These are phyloP conservation scores for Amblyjoppa fuscipennis DNA, from an alignment of 2,888 invertebrate species.

Conservation along the genomic window DNA sequence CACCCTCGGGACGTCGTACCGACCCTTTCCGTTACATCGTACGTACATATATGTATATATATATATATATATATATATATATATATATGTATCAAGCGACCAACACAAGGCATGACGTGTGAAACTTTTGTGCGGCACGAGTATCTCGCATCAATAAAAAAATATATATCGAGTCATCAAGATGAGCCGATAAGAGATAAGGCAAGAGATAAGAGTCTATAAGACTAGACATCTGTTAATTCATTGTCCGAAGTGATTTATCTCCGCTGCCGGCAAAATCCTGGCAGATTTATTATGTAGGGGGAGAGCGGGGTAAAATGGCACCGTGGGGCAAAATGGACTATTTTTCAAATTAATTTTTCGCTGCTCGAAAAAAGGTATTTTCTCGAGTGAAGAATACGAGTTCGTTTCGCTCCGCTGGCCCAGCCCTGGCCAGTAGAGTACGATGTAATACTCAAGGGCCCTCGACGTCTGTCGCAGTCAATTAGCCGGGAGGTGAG, in stretches of 20 bases:
- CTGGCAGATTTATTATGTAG: neutral
- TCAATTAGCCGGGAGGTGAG: neutral
- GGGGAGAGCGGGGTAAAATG: too few species aligned
- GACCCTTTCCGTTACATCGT: neutral
- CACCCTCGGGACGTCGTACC: neutral
- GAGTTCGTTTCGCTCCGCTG: too few species aligned
- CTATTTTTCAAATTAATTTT: too few species aligned
- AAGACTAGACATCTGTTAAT: neutral
- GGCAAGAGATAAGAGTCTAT: too few species aligned
- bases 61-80: neutral
- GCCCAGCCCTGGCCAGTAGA: neutral
- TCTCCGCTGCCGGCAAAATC: neutral
- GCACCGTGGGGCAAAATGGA: too few species aligned
- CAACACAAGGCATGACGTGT: neutral
- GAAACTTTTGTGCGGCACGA: neutral
- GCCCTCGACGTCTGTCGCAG: neutral
- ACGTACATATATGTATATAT: neutral
- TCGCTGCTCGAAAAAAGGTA: too few species aligned
- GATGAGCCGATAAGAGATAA: neutral
- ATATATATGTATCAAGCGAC: neutral
- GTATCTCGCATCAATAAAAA: neutral
- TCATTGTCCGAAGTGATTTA: neutral
- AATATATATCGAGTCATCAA: neutral
- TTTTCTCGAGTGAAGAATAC: too few species aligned
- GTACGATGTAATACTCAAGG: constrained; percentile 1